These are phyloP conservation scores for Brachionichthys hirsutus DNA, from an alignment of 2,113 vertebrate species.

Conservation along the genomic window DNA sequence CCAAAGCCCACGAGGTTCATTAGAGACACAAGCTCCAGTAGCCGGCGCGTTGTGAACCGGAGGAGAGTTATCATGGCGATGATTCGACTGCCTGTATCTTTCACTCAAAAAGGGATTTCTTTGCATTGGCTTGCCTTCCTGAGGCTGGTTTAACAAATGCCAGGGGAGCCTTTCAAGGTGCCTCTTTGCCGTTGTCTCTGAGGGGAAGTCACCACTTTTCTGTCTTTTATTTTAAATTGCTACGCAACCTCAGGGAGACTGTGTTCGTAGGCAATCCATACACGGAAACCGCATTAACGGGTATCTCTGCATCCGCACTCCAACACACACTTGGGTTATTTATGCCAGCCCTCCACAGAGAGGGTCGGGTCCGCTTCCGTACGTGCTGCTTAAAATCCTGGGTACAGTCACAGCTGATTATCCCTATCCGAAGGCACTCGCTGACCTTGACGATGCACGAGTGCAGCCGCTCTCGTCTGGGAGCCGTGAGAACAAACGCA, in stretches of 20 bases:
- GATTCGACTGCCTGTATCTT: conserved; percentile 70
- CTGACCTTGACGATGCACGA: conserved; percentile 67
- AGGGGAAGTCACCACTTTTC: conserved; percentile 14
- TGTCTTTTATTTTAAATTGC: conserved; percentile 21
- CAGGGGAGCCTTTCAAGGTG: conserved; percentile 42
- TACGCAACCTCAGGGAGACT: conserved; percentile 3
- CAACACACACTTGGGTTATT: background rate
- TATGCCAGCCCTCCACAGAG: background rate
- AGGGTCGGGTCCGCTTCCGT: conserved; percentile 35
- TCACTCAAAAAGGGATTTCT: conserved; percentile 72
- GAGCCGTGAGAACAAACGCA: conserved; percentile 64
- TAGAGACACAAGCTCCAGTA: conserved; percentile 70
- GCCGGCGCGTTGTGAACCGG: conserved; percentile 65
- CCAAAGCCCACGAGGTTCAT: conserved; percentile 76
- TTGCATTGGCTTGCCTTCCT: conserved; percentile 45
- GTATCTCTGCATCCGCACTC: conserved; percentile 13
- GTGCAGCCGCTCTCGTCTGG: conserved; percentile 39
- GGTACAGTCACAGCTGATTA: conserved; percentile 72
- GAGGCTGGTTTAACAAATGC: conserved; percentile 56
- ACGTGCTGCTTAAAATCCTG: conserved; percentile 50
- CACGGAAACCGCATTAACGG: conserved; percentile 12
- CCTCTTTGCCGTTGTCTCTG: conserved; percentile 45
- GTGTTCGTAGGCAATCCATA: conserved; percentile 17
- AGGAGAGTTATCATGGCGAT: conserved; percentile 70
- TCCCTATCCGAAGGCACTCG: conserved; percentile 67